Percentiles rank a stretch among this genome's conserved stretches.
Conservation (phyloP, 2,888 invertebrate genomes). For the Drosophila kanekoi region DNA sequence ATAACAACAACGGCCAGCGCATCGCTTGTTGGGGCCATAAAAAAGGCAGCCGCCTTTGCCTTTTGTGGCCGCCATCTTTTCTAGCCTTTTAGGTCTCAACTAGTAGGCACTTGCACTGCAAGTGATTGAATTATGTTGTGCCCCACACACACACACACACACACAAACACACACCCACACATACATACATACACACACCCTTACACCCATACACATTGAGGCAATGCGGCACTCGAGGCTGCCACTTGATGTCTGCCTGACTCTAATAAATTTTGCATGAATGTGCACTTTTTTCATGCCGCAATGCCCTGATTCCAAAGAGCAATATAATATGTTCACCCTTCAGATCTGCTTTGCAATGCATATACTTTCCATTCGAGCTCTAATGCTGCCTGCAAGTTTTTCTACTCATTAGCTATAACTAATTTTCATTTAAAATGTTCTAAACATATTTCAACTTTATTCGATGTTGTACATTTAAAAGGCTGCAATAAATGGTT, state of each 20-base stretch:
- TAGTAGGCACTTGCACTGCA: conserved; percentile 58
- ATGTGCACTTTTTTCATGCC: conserved; percentile 58
- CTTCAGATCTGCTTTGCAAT: not conserved
- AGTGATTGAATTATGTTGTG: conserved; percentile 78
- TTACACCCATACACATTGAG: conserved; percentile 5
- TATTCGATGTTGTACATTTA: no score
- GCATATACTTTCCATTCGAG: not conserved
- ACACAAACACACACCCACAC: conserved; percentile 3
- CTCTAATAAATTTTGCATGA: conserved; percentile 68
- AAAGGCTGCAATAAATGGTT: no score
- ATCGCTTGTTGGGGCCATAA: conserved; percentile 22
- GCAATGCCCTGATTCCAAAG: conserved; percentile 33
- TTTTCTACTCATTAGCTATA: not conserved
- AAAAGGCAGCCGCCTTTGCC: conserved; percentile 31
- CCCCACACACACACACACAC: conserved; percentile 15
- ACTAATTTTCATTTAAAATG: not conserved
- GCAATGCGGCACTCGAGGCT: conserved; percentile 19
- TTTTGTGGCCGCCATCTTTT: conserved; percentile 12
- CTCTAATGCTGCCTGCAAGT: not conserved
- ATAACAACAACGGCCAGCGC: not conserved
- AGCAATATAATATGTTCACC: not conserved
- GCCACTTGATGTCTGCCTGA: conserved; percentile 43
- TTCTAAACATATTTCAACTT: no score
- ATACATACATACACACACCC: not conserved
- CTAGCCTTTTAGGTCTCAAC: conserved; percentile 39